phyloP scores from a whole-genome alignment of 2,888 invertebrate genomes.

The Drosophila parthenogenetica region DNA sequence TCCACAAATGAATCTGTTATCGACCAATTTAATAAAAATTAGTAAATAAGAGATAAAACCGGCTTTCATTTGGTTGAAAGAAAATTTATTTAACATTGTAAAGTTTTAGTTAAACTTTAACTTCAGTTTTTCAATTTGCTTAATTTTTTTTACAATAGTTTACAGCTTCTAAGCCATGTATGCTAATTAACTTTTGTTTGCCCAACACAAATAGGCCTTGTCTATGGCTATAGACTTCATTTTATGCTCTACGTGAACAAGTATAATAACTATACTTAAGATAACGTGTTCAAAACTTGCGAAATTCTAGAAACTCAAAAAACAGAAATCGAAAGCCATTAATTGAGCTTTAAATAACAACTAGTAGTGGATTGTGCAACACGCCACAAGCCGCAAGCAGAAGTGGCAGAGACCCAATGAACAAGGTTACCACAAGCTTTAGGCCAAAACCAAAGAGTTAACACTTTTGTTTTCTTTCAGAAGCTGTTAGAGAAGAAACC shows the following conservation, averaged over 20 bases:
- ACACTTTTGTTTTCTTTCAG: constrained; percentile 28
- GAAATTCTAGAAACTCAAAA: constrained; percentile 21
- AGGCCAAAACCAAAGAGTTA: constrained; percentile 8
- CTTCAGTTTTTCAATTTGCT: not conserved
- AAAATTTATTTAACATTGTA: not conserved
- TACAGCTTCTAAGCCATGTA: not conserved
- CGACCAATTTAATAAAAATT: too few relatives aligned
- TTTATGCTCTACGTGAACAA: not conserved
- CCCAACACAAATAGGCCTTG: not conserved
- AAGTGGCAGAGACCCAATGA: constrained; percentile 21
- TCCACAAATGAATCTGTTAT: too few relatives aligned
- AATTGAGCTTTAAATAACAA: constrained; percentile 17
- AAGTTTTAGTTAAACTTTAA: not conserved
- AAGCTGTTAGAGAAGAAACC: not conserved
- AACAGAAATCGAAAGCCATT: constrained; percentile 44
- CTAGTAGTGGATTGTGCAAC: constrained; percentile 42
- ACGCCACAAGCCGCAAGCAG: constrained; percentile 7
- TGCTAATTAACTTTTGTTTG: not conserved
- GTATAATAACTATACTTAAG: constrained; percentile 10
- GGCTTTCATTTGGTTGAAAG: not conserved
- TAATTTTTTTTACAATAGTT: not conserved
- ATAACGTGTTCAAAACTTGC: constrained; percentile 20
- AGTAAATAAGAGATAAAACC: too few relatives aligned
- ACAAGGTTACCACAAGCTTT: constrained; percentile 32
- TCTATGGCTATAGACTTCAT: not conserved